Conservation (phyloP, 1,140 invertebrate genomes). For the Drosophila auraria region DNA sequence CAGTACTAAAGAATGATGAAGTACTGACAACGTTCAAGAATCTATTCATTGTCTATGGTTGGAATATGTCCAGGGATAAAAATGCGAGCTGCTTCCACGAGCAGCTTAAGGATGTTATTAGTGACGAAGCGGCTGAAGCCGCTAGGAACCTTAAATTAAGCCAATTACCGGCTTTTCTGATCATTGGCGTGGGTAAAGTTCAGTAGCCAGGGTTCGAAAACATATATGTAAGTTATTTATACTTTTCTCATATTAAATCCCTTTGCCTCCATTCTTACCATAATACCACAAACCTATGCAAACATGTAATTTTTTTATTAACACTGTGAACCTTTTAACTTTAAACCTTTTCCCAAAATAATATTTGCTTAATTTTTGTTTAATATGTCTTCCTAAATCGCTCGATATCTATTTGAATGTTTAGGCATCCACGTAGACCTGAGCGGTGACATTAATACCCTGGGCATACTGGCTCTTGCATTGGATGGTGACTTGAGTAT, state of each 20-base stretch:
- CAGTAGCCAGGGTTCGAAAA: too few relatives aligned
- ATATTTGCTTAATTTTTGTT: neutral
- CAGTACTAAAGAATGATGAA: slow-evolving; percentile 93
- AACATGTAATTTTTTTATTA: neutral
- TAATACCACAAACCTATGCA: neutral
- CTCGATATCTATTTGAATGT: neutral
- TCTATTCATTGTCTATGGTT: slow-evolving; percentile 96
- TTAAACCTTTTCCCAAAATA: neutral
- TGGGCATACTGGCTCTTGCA: slow-evolving; percentile 45
- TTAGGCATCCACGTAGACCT: slow-evolving; percentile 28
- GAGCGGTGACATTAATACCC: slow-evolving; percentile 36
- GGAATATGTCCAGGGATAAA: slow-evolving; percentile 94
- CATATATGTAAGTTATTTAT: too few relatives aligned
- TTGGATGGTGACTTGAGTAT: slow-evolving; percentile 34
- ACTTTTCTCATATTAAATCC: too few relatives aligned
- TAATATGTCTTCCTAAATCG: neutral
- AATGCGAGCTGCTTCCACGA: slow-evolving; percentile 89
- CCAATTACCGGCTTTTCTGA: slow-evolving; percentile 38
- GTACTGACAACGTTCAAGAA: slow-evolving; percentile 55
- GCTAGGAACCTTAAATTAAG: neutral
- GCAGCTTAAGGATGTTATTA: neutral
- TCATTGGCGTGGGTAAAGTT: neutral
- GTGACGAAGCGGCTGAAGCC: neutral
- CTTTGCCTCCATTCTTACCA: neutral
- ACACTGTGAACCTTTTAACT: neutral